Conservation (phyloP, 2,888 invertebrate species). For the Ethmia dodecea region DNA sequence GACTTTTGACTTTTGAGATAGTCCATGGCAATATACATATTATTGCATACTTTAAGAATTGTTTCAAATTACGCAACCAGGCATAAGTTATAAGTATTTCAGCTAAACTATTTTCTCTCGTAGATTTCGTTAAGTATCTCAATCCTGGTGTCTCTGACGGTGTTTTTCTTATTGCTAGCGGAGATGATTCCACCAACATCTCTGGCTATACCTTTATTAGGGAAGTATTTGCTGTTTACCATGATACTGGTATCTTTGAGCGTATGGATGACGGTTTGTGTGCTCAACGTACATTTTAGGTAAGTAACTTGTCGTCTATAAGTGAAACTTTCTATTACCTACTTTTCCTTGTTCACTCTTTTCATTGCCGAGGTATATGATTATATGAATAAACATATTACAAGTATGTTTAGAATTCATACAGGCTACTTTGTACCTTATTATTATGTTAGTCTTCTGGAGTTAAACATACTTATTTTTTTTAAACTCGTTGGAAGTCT, state of each 20-base stretch:
- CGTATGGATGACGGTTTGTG: conserved; percentile 95
- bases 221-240: conserved; percentile 97
- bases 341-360: neutral
- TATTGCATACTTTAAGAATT: no score
- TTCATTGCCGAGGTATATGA: neutral
- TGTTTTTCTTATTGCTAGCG: conserved; percentile 98
- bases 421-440: no score
- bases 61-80: no score
- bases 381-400: no score
- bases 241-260: conserved; percentile 97
- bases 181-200: conserved; percentile 99
- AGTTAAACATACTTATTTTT: no score
- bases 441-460: no score
- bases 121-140: conserved; percentile 97
- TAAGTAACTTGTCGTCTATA: conserved; percentile 21
- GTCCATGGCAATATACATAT: no score
- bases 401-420: no score
- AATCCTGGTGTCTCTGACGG: conserved; percentile 98
- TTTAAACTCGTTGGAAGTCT: no score
- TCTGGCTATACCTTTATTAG: conserved; percentile 93
- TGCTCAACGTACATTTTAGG: conserved; percentile 92
- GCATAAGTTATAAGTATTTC: no score
- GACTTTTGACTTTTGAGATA: no score
- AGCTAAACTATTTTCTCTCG: conserved; percentile 28
- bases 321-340: neutral